Evolutionary conservation across 2,797 vertebrate genomes (phyloP), one percentile per base, ranked within the genome.

Genomic region (Masticophis lateralis): DNA sequence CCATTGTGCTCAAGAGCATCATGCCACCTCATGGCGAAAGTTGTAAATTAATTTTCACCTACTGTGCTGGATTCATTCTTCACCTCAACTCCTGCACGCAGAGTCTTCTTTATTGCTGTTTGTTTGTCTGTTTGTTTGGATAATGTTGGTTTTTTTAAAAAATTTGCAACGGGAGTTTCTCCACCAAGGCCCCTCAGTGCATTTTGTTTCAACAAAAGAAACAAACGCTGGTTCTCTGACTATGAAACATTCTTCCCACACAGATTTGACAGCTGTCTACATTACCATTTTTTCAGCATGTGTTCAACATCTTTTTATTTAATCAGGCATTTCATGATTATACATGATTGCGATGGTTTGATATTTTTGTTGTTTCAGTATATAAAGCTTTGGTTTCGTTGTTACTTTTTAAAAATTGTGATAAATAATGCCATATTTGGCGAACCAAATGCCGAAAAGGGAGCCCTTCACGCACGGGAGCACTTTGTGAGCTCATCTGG

Each of bases 241-340:
- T 87, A 55, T 55, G 47, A 55, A 55, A 87, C 7, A 56, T 28
- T n/a, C 51, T 87, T 18, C 53, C 86, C 10, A 55, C 3, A 87
- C 14, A n/a, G 5, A n/a, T 87, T 28, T 18, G 86, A 56, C 14
- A n/a, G 13, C 2, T 55, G 53, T n/a, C 86, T 53, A 8, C 86
- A n/a, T 56, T 28, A n/a, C 51, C 13, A 87, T 87, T 87, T 55
- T 55, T 87, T 87, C 53, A 56, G 51, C 53, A 87, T 9, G 27
- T n/a, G 1, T 55, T 87, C 86, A 55, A 18, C 95, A 96, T 89
- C 32, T 74, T 37, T 90, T 56, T 56, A 56, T 90, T 69, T 51
- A 28, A 14, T 8, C 51, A 90, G 61, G 43, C 8, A 69, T 32
- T 69, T 55, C 18, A 37, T 37, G 55, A 37, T 28, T 55, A 14